Percentiles rank a stretch among this genome's conserved stretches.
These are phyloP conservation scores for Cyrtodaria siliqua DNA, from an alignment of 2,888 invertebrate genomes.

Conservation along the genomic window DNA sequence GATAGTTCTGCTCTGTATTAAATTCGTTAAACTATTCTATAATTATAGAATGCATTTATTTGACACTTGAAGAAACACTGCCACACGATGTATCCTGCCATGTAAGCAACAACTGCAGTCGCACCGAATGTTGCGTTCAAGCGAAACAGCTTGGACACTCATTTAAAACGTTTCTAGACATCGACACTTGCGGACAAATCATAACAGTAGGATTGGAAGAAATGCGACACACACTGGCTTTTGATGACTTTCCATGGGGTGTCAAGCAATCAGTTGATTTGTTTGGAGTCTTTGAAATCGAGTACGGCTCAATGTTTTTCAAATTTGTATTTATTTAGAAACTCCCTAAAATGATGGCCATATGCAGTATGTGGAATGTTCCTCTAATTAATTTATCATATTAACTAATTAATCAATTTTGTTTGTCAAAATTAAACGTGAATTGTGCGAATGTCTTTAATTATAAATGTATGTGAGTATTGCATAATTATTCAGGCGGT, in stretches of 20 bases:
- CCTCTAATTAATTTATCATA: too few relatives aligned
- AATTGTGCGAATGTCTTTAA: too few relatives aligned
- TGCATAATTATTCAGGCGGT: too few relatives aligned
- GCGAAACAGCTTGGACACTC: constrained; percentile 27
- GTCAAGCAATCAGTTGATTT: constrained; percentile 40
- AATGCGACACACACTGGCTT: constrained; percentile 15
- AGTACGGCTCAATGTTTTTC: constrained; percentile 43
- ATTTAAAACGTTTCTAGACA: constrained; percentile 28
- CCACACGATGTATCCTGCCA: constrained; percentile 41
- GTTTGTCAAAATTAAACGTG: too few relatives aligned
- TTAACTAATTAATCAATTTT: too few relatives aligned
- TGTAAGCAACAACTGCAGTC: constrained; percentile 44
- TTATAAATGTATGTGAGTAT: too few relatives aligned
- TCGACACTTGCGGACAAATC: constrained; percentile 46
- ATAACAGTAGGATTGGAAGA: constrained; percentile 52
- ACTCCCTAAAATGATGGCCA: too few relatives aligned
- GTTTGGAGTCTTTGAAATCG: constrained; percentile 46
- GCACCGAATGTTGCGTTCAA: constrained; percentile 58
- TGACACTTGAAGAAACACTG: too few relatives aligned
- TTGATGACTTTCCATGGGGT: constrained; percentile 48
- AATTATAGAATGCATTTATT: too few relatives aligned
- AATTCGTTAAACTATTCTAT: too few relatives aligned
- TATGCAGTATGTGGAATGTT: too few relatives aligned
- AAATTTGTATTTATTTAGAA: neutral
- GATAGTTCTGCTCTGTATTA: too few relatives aligned